phyloP scores from a whole-genome alignment of 2,113 vertebrate genomes.

The Isurus oxyrinchus region DNA sequence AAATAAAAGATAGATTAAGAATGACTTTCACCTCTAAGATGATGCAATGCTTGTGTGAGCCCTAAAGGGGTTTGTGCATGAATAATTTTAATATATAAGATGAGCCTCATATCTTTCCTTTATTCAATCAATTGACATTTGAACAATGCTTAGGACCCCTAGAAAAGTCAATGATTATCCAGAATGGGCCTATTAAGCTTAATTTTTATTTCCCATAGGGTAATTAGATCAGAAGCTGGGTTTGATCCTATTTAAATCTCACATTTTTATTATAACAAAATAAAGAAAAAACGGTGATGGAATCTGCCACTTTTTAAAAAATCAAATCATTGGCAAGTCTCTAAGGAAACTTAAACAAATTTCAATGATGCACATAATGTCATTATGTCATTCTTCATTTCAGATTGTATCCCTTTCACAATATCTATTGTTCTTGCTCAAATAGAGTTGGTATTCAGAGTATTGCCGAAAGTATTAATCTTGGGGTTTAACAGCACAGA shows the following conservation, averaged over 20 bases:
- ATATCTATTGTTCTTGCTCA: background rate
- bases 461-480: background rate
- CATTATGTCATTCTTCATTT: slow-evolving; percentile 9
- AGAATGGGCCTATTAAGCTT: too few relatives aligned
- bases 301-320: background rate
- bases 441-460: background rate
- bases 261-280: background rate
- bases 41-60: background rate
- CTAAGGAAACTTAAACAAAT: background rate
- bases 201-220: background rate
- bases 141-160: background rate
- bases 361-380: background rate
- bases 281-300: background rate
- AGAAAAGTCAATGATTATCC: too few relatives aligned
- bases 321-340: background rate
- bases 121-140: background rate
- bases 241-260: background rate
- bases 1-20: background rate
- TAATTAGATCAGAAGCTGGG: background rate
- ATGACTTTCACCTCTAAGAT: background rate
- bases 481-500: background rate
- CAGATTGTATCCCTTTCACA: background rate
- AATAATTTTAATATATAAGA: background rate
- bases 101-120: background rate
- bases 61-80: background rate